phyloP scores from a whole-genome alignment of 2,888 invertebrate species.

The Noctua comes region DNA sequence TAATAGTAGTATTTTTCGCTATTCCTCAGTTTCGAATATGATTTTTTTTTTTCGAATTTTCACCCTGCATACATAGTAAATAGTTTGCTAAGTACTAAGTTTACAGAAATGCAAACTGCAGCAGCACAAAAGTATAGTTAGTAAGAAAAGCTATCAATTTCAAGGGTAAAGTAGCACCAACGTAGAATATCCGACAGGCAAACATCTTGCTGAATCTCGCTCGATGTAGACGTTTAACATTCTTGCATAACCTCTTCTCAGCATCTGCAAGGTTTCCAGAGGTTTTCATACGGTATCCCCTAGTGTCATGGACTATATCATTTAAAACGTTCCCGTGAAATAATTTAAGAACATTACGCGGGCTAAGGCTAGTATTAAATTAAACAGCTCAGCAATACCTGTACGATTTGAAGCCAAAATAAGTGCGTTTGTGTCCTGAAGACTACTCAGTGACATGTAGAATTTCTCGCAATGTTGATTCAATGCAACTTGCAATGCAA shows the following conservation, averaged over 20 bases:
- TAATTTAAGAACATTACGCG: not conserved
- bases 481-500: constrained; percentile 1
- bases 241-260: not conserved
- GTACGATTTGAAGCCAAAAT: not conserved
- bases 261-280: not conserved
- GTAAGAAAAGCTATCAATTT: not conserved
- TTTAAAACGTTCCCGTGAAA: no score
- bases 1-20: no score
- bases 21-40: no score
- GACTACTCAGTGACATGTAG: not conserved
- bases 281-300: not conserved
- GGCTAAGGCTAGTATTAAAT: not conserved
- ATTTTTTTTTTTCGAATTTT: no score
- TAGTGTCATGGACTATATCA: no score
- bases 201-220: not conserved
- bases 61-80: no score
- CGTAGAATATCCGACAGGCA: not conserved
- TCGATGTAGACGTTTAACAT: constrained; percentile 3
- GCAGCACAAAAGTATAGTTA: no score
- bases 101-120: no score
- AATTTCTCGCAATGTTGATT: not conserved
- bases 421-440: not conserved
- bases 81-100: no score
- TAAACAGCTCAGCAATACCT: not conserved
- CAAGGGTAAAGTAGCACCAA: not conserved